Evolutionary conservation across 1,140 invertebrate genomes (phyloP).

Genomic region (Macrobrachium nipponense): DNA sequence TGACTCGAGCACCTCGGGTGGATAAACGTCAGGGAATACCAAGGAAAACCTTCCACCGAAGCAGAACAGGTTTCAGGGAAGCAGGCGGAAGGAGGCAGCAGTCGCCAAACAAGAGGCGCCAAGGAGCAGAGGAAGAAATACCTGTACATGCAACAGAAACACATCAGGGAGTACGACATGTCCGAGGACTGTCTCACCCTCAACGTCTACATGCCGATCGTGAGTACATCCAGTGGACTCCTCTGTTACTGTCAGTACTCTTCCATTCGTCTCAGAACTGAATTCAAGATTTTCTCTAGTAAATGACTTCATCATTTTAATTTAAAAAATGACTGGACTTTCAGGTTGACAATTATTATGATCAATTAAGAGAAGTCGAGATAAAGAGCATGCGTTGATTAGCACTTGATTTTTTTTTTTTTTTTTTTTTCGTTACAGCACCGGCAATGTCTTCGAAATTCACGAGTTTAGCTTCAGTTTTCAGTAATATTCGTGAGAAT

Average conservation of each 20-base stretch:
- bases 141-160: slow-evolving; percentile 45
- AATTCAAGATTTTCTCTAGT: neutral
- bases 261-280: neutral
- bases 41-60: neutral
- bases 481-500: too few relatives aligned
- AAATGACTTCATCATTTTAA: too few relatives aligned
- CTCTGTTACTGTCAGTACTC: neutral
- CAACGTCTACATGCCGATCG: slow-evolving; percentile 66
- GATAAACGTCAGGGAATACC: neutral
- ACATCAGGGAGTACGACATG: slow-evolving; percentile 64
- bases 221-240: slow-evolving; percentile 50
- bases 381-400: too few relatives aligned
- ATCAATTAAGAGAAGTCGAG: too few relatives aligned
- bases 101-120: neutral
- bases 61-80: neutral
- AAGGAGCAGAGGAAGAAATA: neutral
- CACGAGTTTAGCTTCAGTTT: too few relatives aligned
- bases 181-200: slow-evolving; percentile 68
- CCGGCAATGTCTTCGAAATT: too few relatives aligned
- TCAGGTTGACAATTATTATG: too few relatives aligned
- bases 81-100: neutral
- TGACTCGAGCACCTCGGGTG: neutral
- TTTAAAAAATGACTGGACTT: too few relatives aligned
- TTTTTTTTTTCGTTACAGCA: too few relatives aligned
- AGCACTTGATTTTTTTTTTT: too few relatives aligned